Percentiles rank a stretch among this genome's conserved stretches.
Evolutionary conservation across 2,888 invertebrate genomes (phyloP).

Genomic region (Tromatobia lineatoria): DNA sequence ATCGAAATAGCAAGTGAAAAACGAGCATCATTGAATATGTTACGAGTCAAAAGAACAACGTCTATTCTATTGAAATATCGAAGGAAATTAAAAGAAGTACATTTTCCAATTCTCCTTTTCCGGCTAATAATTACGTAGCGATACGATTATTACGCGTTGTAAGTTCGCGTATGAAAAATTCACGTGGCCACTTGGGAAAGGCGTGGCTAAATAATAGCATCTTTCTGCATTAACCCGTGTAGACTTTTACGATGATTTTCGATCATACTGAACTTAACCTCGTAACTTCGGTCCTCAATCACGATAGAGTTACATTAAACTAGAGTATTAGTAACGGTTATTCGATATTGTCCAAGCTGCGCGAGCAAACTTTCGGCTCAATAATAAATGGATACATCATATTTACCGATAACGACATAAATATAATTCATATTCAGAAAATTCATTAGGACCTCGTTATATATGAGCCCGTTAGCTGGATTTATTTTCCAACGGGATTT

Average conservation of each 20-base stretch:
- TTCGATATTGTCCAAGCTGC: background rate
- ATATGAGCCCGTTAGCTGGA: background rate
- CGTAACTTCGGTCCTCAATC: background rate
- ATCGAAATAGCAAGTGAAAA: slow-evolving; percentile 48
- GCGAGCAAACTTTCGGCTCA: background rate
- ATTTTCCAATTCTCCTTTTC: too few species aligned
- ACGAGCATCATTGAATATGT: too few species aligned
- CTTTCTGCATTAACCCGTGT: background rate
- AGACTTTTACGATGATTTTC: slow-evolving; percentile 16
- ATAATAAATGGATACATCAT: background rate
- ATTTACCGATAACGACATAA: too few species aligned
- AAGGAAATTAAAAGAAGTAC: too few species aligned
- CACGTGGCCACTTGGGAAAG: background rate
- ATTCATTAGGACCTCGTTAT: background rate
- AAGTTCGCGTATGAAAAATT: too few species aligned
- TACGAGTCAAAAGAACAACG: too few species aligned
- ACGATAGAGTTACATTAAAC: background rate
- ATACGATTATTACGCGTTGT: too few species aligned
- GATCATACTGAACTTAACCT: slow-evolving; percentile 18
- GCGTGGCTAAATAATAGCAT: background rate
- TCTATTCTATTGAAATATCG: too few species aligned
- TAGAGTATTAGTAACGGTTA: background rate
- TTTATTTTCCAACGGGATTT: background rate
- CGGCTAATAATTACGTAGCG: too few species aligned
- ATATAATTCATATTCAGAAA: too few species aligned